Conservation (phyloP, 1,140 invertebrate species). For the Lucilia cuprina region DNA sequence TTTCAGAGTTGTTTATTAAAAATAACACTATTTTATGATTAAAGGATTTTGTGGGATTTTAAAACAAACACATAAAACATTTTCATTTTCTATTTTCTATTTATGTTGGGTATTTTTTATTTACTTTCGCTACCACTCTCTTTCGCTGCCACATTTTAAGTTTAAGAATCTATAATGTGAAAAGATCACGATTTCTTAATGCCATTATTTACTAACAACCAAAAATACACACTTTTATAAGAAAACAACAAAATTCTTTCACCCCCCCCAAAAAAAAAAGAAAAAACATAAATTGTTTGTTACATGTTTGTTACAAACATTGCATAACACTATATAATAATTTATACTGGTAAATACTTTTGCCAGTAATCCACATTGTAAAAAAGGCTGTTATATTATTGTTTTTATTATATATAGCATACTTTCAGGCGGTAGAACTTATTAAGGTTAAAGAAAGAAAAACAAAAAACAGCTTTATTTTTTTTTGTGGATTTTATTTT, state of each 20-base stretch:
- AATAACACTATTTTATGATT: constrained; percentile 23
- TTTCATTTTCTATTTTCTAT: background rate
- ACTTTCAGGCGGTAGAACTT: background rate
- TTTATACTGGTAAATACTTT: background rate
- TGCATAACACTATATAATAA: constrained; percentile 3
- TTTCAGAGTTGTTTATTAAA: background rate
- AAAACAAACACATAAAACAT: too few relatives aligned
- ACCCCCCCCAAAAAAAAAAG: too few relatives aligned
- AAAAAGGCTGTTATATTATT: background rate
- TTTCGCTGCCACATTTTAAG: too few relatives aligned
- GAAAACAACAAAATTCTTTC: too few relatives aligned
- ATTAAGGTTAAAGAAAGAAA: background rate
- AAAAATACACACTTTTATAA: background rate
- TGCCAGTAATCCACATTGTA: constrained; percentile 3
- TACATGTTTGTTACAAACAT: background rate
- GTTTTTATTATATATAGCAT: background rate
- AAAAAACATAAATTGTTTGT: background rate
- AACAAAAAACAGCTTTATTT: background rate
- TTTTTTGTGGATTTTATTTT: too few relatives aligned
- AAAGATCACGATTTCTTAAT: constrained; percentile 29
- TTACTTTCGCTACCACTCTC: background rate
- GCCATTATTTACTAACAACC: constrained; percentile 12
- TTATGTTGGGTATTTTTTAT: background rate
- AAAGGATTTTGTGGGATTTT: constrained; percentile 9
- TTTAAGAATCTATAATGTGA: constrained; percentile 18